Percentiles rank a stretch among this genome's conserved stretches.
These are phyloP conservation scores for Drosophila affinis DNA, from an alignment of 2,888 invertebrate genomes.

Conservation along the genomic window DNA sequence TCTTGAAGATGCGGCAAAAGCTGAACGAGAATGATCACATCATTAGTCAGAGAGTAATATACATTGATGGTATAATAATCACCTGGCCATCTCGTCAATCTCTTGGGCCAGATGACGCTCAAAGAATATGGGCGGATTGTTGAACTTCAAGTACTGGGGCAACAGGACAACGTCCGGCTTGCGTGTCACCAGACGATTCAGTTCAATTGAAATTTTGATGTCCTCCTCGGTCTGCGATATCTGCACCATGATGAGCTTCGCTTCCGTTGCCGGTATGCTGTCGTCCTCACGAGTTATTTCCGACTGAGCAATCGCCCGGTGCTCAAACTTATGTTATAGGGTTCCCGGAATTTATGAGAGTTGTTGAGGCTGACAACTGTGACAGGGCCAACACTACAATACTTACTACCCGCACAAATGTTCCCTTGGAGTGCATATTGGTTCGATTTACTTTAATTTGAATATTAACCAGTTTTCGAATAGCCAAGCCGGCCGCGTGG, in stretches of 20 bases:
- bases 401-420: slow-evolving; percentile 33
- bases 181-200: slow-evolving; percentile 79
- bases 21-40: slow-evolving; percentile 29
- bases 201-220: slow-evolving; percentile 82
- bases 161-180: slow-evolving; percentile 82
- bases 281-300: slow-evolving; percentile 21
- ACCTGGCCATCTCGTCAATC: slow-evolving; percentile 80
- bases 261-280: slow-evolving; percentile 1
- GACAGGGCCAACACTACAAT: slow-evolving; percentile 42
- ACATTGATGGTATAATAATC: neutral
- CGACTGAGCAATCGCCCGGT: slow-evolving; percentile 30
- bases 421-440: slow-evolving; percentile 61
- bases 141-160: slow-evolving; percentile 82
- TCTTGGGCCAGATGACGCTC: slow-evolving; percentile 82
- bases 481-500: slow-evolving; percentile 50
- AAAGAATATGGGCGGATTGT: slow-evolving; percentile 83
- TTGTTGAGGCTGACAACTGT: slow-evolving; percentile 37
- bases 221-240: slow-evolving; percentile 83
- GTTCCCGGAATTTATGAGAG: slow-evolving; percentile 7
- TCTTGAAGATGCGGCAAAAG: slow-evolving; percentile 82
- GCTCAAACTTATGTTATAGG: slow-evolving; percentile 40
- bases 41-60: neutral
- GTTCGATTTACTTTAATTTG: slow-evolving; percentile 66
- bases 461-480: slow-evolving; percentile 70
- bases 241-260: slow-evolving; percentile 77